phyloP scores from a whole-genome alignment of 2,888 invertebrate species.

The Axea sp. region DNA sequence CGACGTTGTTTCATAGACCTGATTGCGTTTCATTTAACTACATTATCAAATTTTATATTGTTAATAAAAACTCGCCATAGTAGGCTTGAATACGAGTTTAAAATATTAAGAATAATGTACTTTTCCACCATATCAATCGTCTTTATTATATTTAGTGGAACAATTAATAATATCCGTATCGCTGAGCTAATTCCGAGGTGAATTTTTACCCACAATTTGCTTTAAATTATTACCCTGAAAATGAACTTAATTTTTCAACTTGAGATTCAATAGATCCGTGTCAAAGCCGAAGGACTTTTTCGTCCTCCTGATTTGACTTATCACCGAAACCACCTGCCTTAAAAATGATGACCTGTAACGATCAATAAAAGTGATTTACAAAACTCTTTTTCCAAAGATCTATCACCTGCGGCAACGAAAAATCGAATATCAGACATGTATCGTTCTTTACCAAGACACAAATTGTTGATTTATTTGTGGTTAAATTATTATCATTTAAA shows the following conservation, averaged over 20 bases:
- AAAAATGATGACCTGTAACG: slow-evolving; percentile 9
- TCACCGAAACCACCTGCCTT: slow-evolving; percentile 1
- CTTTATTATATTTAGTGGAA: no score
- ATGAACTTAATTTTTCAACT: neutral
- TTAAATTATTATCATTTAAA: slow-evolving; percentile 3
- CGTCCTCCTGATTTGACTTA: neutral
- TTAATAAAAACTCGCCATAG: no score
- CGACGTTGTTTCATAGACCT: no score
- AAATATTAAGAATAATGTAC: no score
- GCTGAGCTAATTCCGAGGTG: no score
- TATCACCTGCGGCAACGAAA: slow-evolving; percentile 6
- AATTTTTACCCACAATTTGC: no score
- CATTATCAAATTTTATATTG: no score
- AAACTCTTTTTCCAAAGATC: slow-evolving; percentile 6
- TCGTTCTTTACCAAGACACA: slow-evolving; percentile 40
- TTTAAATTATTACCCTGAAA: slow-evolving; percentile 4
- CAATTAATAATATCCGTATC: no score
- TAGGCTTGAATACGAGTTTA: no score
- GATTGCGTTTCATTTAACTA: no score
- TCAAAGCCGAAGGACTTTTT: slow-evolving; percentile 6
- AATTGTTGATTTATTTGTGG: slow-evolving; percentile 14
- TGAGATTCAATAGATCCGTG: neutral
- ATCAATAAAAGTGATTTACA: neutral
- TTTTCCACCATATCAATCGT: no score
- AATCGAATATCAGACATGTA: slow-evolving; percentile 6